Conservation (phyloP, 2,797 vertebrate species). For the Melanotaenia pygmaea region DNA sequence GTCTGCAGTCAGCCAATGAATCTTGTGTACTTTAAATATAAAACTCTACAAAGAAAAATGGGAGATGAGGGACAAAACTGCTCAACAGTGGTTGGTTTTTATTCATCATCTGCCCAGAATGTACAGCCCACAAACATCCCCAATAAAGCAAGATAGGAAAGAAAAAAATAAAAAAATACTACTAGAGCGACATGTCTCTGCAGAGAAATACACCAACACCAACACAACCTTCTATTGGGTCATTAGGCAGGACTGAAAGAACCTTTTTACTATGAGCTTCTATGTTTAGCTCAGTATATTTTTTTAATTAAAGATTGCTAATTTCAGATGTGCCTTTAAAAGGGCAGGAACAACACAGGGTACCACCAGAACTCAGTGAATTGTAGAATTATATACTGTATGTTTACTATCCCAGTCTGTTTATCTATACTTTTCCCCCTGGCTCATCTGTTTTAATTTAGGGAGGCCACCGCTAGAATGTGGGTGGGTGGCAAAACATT, state of each 20-base stretch:
- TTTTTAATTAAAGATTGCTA: background rate
- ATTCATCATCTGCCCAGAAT: background rate
- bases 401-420: background rate
- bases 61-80: background rate
- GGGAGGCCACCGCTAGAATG: constrained; percentile 4
- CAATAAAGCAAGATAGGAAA: background rate
- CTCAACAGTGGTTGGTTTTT: background rate
- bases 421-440: background rate
- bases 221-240: background rate
- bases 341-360: too few relatives aligned
- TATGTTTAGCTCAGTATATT: background rate
- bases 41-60: background rate
- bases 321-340: background rate
- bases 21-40: background rate
- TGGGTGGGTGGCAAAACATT: constrained; percentile 38
- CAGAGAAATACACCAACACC: background rate
- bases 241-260: background rate
- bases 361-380: background rate
- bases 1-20: background rate
- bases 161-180: too few relatives aligned
- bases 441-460: constrained; percentile 48
- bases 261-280: background rate
- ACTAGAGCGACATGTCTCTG: too few relatives aligned
- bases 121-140: background rate
- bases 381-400: background rate